phyloP scores from a whole-genome alignment of 2,888 invertebrate species.

The Cancer borealis region DNA sequence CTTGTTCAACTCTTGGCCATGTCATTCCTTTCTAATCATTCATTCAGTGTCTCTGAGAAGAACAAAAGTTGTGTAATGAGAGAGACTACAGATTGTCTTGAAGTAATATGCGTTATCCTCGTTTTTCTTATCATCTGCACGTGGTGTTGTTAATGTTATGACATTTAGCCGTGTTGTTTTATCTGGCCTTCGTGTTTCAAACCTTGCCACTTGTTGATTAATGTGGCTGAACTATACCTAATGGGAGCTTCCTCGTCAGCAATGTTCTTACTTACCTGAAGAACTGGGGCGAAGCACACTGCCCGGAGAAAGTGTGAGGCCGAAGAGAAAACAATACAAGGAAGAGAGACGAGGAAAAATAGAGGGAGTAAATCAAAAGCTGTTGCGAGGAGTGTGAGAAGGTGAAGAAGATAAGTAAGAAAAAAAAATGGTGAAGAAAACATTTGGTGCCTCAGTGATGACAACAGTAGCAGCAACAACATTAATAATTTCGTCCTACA shows the following conservation, averaged over 20 bases:
- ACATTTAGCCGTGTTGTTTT: not conserved
- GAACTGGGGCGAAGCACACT: not conserved
- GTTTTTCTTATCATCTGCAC: not conserved
- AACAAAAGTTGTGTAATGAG: too few species aligned
- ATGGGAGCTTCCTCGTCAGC: not conserved
- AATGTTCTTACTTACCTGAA: not conserved
- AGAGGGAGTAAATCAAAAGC: not conserved
- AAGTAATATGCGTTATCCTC: not conserved
- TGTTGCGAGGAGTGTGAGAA: not conserved
- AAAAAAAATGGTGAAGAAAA: not conserved
- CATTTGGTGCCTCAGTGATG: not conserved
- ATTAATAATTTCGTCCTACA: not conserved
- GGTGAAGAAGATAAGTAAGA: not conserved
- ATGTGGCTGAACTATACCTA: not conserved
- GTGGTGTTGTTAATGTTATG: not conserved
- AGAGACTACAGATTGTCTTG: not conserved
- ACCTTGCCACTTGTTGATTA: not conserved
- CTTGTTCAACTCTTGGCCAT: not conserved
- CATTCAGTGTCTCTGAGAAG: not conserved
- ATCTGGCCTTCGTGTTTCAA: not conserved
- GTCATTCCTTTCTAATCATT: not conserved
- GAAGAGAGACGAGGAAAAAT: not conserved
- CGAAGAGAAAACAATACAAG: not conserved
- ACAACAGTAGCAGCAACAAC: not conserved
- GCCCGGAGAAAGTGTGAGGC: constrained; percentile 2